A percentile compares a stretch with the other conserved stretches of the same genome.
phyloP scores from a whole-genome alignment of 2,888 invertebrate genomes.

The Chrysopilus asiliformis region DNA sequence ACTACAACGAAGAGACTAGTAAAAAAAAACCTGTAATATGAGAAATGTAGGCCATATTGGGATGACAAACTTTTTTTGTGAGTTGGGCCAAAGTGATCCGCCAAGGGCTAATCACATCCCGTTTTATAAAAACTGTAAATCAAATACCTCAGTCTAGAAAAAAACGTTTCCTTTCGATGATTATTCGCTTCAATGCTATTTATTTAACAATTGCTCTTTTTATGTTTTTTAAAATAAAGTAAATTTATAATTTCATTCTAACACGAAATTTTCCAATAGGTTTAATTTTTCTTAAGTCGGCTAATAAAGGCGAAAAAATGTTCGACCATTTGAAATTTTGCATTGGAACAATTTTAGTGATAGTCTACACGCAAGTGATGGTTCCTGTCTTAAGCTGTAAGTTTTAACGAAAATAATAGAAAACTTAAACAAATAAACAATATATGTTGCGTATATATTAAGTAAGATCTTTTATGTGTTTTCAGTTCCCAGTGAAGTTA shows the following conservation, averaged over 20 bases:
- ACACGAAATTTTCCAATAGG: no score
- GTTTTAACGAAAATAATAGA: constrained; percentile 24
- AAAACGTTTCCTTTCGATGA: no score
- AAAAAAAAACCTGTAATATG: no score
- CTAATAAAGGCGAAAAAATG: constrained; percentile 51
- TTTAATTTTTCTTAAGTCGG: constrained; percentile 46
- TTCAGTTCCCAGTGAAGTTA: constrained; percentile 53
- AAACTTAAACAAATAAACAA: background rate
- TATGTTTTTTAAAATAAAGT: no score
- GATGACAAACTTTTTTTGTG: no score
- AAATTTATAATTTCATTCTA: constrained; percentile 8
- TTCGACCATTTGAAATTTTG: constrained; percentile 56
- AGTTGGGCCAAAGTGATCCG: no score
- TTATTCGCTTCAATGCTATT: no score
- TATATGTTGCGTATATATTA: background rate
- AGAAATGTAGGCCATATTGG: no score
- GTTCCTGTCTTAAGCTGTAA: constrained; percentile 54
- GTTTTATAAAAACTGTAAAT: no score
- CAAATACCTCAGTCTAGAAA: no score
- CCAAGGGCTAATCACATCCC: no score
- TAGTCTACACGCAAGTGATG: constrained; percentile 55
- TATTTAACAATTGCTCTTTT: background rate
- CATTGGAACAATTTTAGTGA: constrained; percentile 50
- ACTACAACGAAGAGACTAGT: no score
- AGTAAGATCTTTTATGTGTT: constrained; percentile 3